Evolutionary conservation across 2,888 invertebrate genomes (phyloP), one percentile per base, ranked within the genome.

Genomic region (Fragum fragum): DNA sequence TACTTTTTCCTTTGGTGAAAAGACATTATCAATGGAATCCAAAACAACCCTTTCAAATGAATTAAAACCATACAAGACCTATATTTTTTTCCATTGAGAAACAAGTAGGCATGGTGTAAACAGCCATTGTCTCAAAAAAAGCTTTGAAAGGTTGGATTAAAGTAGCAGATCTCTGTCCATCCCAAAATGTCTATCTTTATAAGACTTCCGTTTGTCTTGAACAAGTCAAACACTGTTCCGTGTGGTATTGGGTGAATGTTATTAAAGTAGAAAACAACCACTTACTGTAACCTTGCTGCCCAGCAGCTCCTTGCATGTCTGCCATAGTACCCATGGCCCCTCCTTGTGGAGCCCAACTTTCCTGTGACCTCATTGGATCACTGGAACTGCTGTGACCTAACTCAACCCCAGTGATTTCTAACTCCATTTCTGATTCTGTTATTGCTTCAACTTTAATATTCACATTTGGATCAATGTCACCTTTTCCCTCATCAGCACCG

Each of bases 331-430:
- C 82, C 18, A 47, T 76, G 23, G 82, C 78, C 57, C 82, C 78
- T 0, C 61, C 32, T 32, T 55, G 63, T 2, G 55, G 76, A 2
- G 23, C 53, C 76, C 76, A 76, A n/a, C 36, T 69, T 5, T 76
- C 76, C 36, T 66, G 74, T 1, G 74, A 32, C 52, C 2, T 21
- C 52, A 53, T 73, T 63, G 21, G 74, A 52, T 55, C 76, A 42
- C 69, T 18, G 47, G 36, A 32, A 5, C 42, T 26, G 26, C 23
- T n/a, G 32, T 55, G 66, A 47, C 82, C 82, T 21, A 79, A 73
- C 59, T 82, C 82, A 61, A 82, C 82, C 53, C 82, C 82, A 16
- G 79, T 79, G 23, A 82, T 82, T 79, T 82, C 82, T 36, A 82
- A 73, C 42, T 82, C 82, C 78, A 79, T 79, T 69, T 82, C 82